These are phyloP conservation scores for Ectropis crepuscularia DNA, from an alignment of 2,888 invertebrate genomes.

Conservation along the genomic window DNA sequence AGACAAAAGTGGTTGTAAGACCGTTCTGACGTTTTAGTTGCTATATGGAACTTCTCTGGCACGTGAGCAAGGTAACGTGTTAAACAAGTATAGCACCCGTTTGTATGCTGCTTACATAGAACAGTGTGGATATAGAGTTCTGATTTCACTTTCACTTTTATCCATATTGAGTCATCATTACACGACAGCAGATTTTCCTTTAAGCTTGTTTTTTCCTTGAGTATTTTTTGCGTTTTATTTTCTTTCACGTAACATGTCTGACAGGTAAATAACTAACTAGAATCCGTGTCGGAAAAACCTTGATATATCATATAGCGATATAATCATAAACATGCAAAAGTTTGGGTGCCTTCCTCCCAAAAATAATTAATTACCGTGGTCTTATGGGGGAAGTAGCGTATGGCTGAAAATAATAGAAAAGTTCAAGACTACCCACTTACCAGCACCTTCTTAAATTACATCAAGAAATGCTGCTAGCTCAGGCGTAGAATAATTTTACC, in stretches of 20 bases:
- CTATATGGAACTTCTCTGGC: too few species aligned
- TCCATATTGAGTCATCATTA: slow-evolving; percentile 8
- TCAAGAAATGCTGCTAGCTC: background rate
- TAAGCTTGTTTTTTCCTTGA: background rate
- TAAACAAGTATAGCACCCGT: background rate
- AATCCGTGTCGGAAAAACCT: too few species aligned
- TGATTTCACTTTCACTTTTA: slow-evolving; percentile 16
- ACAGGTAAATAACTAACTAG: too few species aligned
- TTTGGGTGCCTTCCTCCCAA: too few species aligned
- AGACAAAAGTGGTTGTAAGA: too few species aligned
- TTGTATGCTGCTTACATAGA: background rate
- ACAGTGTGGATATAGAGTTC: slow-evolving; percentile 4
- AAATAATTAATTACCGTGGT: too few species aligned
- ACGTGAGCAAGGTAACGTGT: too few species aligned
- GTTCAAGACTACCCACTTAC: background rate
- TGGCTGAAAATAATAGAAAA: background rate
- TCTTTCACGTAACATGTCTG: too few species aligned
- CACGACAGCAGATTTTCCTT: background rate
- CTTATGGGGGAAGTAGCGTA: too few species aligned
- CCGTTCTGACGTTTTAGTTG: too few species aligned
- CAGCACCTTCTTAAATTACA: background rate
- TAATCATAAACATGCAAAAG: too few species aligned
- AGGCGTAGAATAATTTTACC: background rate
- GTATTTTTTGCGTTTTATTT: background rate
- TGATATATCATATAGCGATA: too few species aligned